A percentile compares a stretch with the other conserved stretches of the same genome.
These are phyloP conservation scores for Drosophila virilis DNA, from an alignment of 1,140 invertebrate genomes.

Conservation along the genomic window DNA sequence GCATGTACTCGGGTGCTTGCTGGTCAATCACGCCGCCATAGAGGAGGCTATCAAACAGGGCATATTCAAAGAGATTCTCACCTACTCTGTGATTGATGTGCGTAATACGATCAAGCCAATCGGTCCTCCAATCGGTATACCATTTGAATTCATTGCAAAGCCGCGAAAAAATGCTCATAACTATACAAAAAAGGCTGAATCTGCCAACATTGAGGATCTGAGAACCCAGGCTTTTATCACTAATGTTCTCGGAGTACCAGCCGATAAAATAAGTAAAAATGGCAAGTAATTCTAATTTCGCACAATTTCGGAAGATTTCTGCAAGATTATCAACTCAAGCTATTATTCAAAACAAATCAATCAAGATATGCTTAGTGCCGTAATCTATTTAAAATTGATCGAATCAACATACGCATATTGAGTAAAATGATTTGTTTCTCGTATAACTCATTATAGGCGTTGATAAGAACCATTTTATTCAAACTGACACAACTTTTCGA, in stretches of 20 bases:
- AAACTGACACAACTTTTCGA: background rate
- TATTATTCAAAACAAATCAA: no score
- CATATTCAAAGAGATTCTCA: slow-evolving; percentile 60
- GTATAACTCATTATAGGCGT: no score
- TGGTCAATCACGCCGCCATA: slow-evolving; percentile 54
- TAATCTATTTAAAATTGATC: no score
- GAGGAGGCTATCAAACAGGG: slow-evolving; percentile 42
- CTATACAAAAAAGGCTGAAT: background rate
- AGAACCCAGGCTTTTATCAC: slow-evolving; percentile 30
- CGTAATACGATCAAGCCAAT: slow-evolving; percentile 27
- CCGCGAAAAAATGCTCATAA: background rate
- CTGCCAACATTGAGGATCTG: background rate
- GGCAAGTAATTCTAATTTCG: no score
- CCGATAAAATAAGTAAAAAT: slow-evolving; percentile 1
- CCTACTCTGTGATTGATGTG: slow-evolving; percentile 58
- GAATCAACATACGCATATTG: no score
- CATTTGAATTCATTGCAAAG: slow-evolving; percentile 30
- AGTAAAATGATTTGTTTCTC: no score
- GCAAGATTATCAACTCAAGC: no score
- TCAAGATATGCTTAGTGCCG: no score
- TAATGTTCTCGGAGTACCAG: slow-evolving; percentile 37
- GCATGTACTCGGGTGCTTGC: slow-evolving; percentile 48
- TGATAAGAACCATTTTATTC: background rate
- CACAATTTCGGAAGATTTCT: no score
- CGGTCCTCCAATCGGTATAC: slow-evolving; percentile 28